A percentile compares a stretch with the other conserved stretches of the same genome.
Evolutionary conservation across 1,140 invertebrate species (phyloP).

Genomic region (Micrasema minimum): DNA sequence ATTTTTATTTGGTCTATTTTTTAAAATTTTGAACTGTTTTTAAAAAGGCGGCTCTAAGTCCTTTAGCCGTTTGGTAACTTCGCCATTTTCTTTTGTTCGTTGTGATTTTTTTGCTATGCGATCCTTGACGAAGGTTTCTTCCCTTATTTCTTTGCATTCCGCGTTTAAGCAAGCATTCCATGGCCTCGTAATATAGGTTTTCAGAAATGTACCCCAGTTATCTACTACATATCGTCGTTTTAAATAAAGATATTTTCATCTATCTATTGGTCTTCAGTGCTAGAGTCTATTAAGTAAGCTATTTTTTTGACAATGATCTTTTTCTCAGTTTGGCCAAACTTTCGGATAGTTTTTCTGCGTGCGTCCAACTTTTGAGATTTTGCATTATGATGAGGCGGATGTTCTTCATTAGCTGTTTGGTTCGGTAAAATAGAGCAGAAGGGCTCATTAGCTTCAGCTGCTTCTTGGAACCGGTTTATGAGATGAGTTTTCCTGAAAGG

Average conservation of each 20-base stretch:
- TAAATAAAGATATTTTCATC: too few species aligned
- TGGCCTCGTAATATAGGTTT: too few species aligned
- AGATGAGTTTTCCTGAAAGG: constrained; percentile 55
- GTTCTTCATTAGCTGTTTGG: constrained; percentile 68
- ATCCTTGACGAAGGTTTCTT: constrained; percentile 70
- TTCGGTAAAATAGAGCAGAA: constrained; percentile 69
- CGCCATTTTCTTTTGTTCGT: constrained; percentile 68
- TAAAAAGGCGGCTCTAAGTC: constrained; percentile 57
- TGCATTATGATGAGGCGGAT: constrained; percentile 72
- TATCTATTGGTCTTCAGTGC: too few species aligned
- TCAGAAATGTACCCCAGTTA: too few species aligned
- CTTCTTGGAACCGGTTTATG: constrained; percentile 61
- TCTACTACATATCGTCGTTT: too few species aligned
- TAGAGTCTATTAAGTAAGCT: too few species aligned
- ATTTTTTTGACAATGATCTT: too few species aligned
- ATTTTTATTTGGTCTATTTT: too few species aligned
- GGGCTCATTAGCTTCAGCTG: constrained; percentile 60
- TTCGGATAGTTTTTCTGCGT: constrained; percentile 70
- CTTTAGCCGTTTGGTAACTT: constrained; percentile 66
- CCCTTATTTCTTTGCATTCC: constrained; percentile 66
- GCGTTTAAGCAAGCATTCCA: too few species aligned
- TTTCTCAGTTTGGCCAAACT: constrained; percentile 67
- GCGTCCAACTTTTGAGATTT: constrained; percentile 73
- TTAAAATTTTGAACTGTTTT: too few species aligned
- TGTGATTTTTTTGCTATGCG: constrained; percentile 68